phyloP scores from a whole-genome alignment of 2,113 vertebrate genomes.

The Perognathus longimembris region DNA sequence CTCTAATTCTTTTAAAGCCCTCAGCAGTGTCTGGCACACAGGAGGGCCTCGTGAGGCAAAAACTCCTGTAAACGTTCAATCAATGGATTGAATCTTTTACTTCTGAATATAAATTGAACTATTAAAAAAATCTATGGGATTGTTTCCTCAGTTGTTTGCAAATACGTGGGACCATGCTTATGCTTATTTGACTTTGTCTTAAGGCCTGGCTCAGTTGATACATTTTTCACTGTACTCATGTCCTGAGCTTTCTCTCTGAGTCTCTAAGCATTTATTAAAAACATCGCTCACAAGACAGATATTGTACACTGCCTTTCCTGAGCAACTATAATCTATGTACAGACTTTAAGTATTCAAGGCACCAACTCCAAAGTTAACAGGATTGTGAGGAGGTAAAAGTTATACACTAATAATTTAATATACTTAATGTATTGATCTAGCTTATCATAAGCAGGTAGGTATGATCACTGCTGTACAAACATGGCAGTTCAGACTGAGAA shows the following conservation, averaged over 20 bases:
- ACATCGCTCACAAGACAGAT: neutral
- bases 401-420: neutral
- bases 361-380: neutral
- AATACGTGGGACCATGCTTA: neutral
- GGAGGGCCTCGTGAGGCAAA: neutral
- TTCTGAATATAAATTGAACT: neutral
- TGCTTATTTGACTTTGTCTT: neutral
- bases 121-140: neutral
- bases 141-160: neutral
- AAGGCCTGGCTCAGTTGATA: neutral
- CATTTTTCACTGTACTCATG: neutral
- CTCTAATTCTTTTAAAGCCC: neutral
- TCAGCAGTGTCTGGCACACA: neutral
- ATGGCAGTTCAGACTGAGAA: neutral
- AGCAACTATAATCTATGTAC: neutral
- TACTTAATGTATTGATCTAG: neutral
- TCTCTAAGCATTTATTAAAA: neutral
- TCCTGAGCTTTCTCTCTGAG: neutral
- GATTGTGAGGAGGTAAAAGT: neutral
- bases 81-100: neutral
- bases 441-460: neutral
- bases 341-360: neutral
- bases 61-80: neutral
- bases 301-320: neutral
- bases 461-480: neutral